phyloP scores from a whole-genome alignment of 64 coral and sea anemone species.

The Stichodactyla helianthus region DNA sequence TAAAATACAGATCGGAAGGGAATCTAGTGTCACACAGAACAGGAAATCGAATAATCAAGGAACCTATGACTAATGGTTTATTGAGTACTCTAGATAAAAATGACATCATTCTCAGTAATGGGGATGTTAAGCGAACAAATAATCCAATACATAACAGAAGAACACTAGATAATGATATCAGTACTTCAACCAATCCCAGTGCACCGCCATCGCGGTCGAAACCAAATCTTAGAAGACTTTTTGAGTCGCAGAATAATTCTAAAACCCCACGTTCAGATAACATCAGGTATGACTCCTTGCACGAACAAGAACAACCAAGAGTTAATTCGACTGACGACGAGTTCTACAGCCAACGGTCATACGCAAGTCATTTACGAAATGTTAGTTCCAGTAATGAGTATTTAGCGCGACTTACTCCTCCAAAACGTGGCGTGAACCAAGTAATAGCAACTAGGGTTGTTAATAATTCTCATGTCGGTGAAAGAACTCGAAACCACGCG shows the following conservation, averaged over 20 bases:
- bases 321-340: not conserved
- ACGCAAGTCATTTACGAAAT: constrained; percentile 19
- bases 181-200: not conserved
- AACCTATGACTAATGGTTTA: not conserved
- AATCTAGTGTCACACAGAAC: not conserved
- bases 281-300: not conserved
- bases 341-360: not conserved
- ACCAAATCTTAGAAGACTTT: not conserved
- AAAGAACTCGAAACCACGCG: not conserved
- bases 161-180: not conserved
- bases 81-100: constrained; percentile 3
- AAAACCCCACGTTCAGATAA: not conserved
- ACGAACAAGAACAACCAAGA: not conserved
- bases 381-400: constrained; percentile 20
- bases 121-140: not conserved
- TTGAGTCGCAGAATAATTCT: not conserved
- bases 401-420: constrained; percentile 1
- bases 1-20: constrained; percentile 11
- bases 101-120: not conserved
- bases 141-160: not conserved
- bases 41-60: not conserved
- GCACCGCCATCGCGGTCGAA: not conserved
- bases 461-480: not conserved
- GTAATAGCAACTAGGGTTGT: not conserved
- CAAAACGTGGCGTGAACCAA: not conserved